Conservation (phyloP, 2,113 vertebrate genomes). For the Antigone vipio region DNA sequence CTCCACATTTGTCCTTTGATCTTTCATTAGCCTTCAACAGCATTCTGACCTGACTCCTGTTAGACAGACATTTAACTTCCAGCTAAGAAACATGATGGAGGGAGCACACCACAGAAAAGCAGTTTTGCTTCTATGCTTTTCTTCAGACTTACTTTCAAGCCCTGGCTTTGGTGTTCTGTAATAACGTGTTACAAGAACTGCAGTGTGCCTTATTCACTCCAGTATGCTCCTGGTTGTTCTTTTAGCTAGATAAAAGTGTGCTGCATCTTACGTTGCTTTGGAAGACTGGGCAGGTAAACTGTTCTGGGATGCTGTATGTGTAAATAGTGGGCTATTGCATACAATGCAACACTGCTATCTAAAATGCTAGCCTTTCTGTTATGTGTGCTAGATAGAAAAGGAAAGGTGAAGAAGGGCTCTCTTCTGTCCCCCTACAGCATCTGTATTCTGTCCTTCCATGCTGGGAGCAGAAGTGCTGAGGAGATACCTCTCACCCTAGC, state of each 20-base stretch:
- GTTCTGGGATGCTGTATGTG: background rate
- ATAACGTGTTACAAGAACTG: background rate
- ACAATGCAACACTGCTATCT: background rate
- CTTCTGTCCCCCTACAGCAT: background rate
- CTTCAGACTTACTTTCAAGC: background rate
- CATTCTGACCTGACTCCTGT: background rate
- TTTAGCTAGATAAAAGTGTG: rapidly evolving
- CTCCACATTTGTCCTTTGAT: background rate
- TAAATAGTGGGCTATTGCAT: background rate
- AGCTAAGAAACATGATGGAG: background rate
- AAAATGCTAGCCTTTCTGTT: background rate
- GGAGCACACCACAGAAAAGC: background rate
- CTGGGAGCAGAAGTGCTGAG: background rate
- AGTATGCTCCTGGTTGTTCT: background rate
- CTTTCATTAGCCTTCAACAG: background rate
- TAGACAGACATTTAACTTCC: background rate
- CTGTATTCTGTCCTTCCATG: background rate
- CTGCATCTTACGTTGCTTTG: background rate
- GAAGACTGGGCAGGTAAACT: background rate
- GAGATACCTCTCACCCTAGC: rapidly evolving
- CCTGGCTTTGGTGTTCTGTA: background rate
- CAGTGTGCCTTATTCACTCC: background rate
- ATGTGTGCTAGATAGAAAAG: background rate
- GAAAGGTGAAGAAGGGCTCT: background rate
- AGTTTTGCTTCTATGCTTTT: background rate